Base-by-base conservation (phyloP, 2,113 vertebrate species). In the Rissa tridactyla region DNA sequence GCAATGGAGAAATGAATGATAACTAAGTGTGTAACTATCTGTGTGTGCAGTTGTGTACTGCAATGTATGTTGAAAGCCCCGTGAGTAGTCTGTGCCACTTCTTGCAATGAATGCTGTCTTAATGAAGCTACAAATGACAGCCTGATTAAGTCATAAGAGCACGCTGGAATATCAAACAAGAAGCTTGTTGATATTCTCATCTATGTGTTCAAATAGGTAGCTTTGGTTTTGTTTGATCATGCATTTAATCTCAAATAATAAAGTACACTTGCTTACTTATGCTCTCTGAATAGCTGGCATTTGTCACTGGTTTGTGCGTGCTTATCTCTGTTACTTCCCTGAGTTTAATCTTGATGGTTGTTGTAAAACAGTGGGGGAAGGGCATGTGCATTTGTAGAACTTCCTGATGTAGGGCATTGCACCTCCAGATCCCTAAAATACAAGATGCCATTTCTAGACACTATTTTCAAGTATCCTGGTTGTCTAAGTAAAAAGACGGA, bases 91-190 rank as follows among this genome's bases (percentile, higher is more conserved):
- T 86, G 16, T 66, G 68, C 44, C 8, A 1, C 34, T 83, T 86
- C 1, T 6, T 34, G 49, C 36, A 40, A 26, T n/a, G 25, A 62
- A 36, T 46, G 9, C 9, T 76, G 26, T 90, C 54, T 72, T 85
- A 82, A 30, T 30, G 18, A 80, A 64, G 30, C 25, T 87, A 5
- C 1, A 1, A 18, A 38, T 76, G 26, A 65, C 34, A 71, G 21
- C 25, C 26, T 3, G 1, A 10, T 65, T 36, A 51, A 76, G 14
- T 73, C 3, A 0, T 17, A 34, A 22, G 36, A n/a, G 13, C 32
- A 10, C 0, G 0, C 32, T 38, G 40, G 64, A 44, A 52, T 82
- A 47, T 21, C 38, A 76, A 30, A 12, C 0, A 0, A 72, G 73
- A 36, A 25, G 10, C 8, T 64, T 62, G 36, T 22, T 70, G 16